Conservation (phyloP, 2,888 invertebrate species). For the Calameuta pallipes region DNA sequence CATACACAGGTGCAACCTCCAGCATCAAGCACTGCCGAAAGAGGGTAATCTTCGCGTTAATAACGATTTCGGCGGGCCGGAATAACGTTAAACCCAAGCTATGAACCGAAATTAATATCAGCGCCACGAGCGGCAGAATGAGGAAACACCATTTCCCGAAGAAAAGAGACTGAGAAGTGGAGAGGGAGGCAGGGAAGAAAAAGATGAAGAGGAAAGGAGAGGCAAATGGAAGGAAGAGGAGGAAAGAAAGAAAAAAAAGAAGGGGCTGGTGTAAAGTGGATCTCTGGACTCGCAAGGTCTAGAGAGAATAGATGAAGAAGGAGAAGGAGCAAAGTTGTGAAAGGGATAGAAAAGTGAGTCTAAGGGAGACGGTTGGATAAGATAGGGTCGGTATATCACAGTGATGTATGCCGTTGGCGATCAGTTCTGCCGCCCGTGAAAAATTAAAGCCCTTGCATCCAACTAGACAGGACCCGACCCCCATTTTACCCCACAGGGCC, state of each 20-base stretch:
- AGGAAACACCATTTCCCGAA: background rate
- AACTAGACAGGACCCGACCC: constrained; percentile 5
- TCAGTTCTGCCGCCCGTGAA: constrained; percentile 31
- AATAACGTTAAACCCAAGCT: background rate
- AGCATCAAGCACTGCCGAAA: background rate
- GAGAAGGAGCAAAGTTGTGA: background rate
- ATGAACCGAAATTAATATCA: background rate
- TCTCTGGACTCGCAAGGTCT: background rate
- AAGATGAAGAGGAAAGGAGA: background rate
- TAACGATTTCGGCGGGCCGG: background rate
- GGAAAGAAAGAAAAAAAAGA: background rate
- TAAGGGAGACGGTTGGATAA: constrained; percentile 23
- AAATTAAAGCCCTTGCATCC: constrained; percentile 30
- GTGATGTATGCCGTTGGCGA: constrained; percentile 32
- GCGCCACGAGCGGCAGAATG: background rate
- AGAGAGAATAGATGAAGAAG: background rate
- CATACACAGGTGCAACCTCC: background rate
- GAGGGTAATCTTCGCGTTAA: background rate
- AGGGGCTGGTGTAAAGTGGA: background rate
- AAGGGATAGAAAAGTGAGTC: constrained; percentile 19
- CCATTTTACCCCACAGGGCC: constrained; percentile 2
- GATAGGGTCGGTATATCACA: constrained; percentile 34
- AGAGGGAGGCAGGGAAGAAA: background rate
- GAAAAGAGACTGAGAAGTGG: background rate
- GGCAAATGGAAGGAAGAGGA: background rate